These are phyloP conservation scores for Sparus aurata DNA, from an alignment of 2,797 vertebrate genomes.

Conservation along the genomic window DNA sequence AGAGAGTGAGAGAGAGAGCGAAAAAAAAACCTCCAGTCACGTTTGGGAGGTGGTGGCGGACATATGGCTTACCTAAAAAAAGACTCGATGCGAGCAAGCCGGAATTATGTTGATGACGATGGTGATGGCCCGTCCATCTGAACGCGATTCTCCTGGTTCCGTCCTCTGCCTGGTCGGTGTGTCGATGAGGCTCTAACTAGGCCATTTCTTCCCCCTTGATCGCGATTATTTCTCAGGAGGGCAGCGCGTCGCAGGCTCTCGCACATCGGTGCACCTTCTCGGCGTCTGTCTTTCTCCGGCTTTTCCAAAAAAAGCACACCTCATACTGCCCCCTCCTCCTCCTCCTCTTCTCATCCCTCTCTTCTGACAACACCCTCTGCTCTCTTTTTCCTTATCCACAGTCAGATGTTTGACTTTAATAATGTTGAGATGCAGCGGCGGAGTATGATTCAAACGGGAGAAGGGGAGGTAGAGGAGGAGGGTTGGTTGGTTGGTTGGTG, in stretches of 20 bases:
- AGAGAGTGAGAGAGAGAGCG: too few relatives aligned
- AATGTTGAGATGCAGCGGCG: slow-evolving; percentile 61
- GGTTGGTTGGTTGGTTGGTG: too few relatives aligned
- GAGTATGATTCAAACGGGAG: slow-evolving; percentile 62
- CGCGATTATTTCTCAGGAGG: slow-evolving; percentile 81
- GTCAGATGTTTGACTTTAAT: slow-evolving; percentile 77
- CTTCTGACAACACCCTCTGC: slow-evolving; percentile 80
- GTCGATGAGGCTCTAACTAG: slow-evolving; percentile 70
- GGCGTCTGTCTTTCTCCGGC: slow-evolving; percentile 82
- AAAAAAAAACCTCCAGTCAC: slow-evolving; percentile 53
- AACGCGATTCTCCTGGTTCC: slow-evolving; percentile 59
- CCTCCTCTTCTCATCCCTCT: slow-evolving; percentile 64
- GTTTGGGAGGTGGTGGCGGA: slow-evolving; percentile 58
- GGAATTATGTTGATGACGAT: slow-evolving; percentile 65
- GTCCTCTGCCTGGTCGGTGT: slow-evolving; percentile 52
- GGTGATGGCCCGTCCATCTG: slow-evolving; percentile 70
- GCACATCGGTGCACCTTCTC: slow-evolving; percentile 83
- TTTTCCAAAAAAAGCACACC: slow-evolving; percentile 84
- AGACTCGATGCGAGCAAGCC: slow-evolving; percentile 60
- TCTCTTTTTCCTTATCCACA: slow-evolving; percentile 72
- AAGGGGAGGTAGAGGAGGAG: too few relatives aligned
- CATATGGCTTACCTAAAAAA: slow-evolving; percentile 77
- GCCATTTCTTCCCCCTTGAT: slow-evolving; percentile 77
- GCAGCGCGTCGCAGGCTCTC: slow-evolving; percentile 78
- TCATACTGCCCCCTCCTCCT: slow-evolving; percentile 80